Evolutionary conservation across 1,140 invertebrate species (phyloP), one percentile per base, ranked within the genome.

Genomic region (honey bee (Apis mellifera)): DNA sequence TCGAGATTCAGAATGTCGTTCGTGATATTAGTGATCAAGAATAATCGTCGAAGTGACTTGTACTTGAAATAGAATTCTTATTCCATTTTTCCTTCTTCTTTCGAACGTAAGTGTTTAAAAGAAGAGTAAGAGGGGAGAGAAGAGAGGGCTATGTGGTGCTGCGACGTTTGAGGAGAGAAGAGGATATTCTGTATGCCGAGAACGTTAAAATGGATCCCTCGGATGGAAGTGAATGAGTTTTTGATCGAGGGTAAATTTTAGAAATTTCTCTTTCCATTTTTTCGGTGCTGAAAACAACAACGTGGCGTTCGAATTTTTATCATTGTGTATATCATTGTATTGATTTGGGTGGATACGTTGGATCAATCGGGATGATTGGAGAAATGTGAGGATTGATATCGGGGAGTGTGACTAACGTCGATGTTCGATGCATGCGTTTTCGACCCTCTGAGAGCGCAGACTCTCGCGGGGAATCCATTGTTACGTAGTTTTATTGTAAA

Each of bases 371-470:
- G 17, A 21, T 32, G 75, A 32, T 32, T 54, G 19, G 66, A 60
- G 32, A 2, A 55, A 3, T 13, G 21, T 1, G 7, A 55, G 13
- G 55, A 54, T 42, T 42, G 3, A 7, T 32, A 13, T 0, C 17
- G 26, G 17, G 4, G 2, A 13, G 19, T 17, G 57, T 54, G 1
- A 12, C 9, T 13, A 1, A n/a, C 66, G 80, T 78, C 64, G 55
- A 76, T 75, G 65, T 59, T 32, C 70, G 70, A 82, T 78, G 80
- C 64, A 62, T 80, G 78, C 21, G 65, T 76, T 78, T 82, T 82
- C 81, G 64, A 64, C 66, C 81, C 81, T 21, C 57, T 42, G 32
- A 78, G 50, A 71, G 81, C 81, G 81, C 81, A 82, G 68, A 65
- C 74, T 82, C 81, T 82, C 81, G 65, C 8, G 17, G 11, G 19